phyloP scores from a whole-genome alignment of 2,888 invertebrate species.

The Brachypterus glaber region DNA sequence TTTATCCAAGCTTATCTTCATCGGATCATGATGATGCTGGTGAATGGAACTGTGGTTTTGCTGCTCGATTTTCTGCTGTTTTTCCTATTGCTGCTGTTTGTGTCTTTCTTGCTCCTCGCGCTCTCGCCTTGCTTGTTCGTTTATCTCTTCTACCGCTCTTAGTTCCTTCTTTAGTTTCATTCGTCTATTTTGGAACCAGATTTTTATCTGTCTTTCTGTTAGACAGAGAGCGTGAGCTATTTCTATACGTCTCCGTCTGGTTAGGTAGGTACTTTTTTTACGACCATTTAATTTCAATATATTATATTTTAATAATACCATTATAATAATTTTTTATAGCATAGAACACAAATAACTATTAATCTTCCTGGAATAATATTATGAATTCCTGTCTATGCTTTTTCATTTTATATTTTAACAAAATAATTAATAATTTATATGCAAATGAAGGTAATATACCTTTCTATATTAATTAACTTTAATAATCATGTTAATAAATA shows the following conservation, averaged over 20 bases:
- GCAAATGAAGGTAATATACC: no score
- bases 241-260: constrained; percentile 91
- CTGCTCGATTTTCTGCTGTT: constrained; percentile 67
- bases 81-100: constrained; percentile 83
- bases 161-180: constrained; percentile 96
- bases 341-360: no score
- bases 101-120: constrained; percentile 85
- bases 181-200: constrained; percentile 93
- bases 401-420: no score
- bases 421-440: no score
- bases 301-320: no score
- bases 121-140: constrained; percentile 85
- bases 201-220: constrained; percentile 94
- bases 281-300: no score
- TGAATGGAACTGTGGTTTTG: constrained; percentile 53
- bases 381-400: no score
- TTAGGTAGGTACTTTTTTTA: no score
- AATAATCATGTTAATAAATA: no score
- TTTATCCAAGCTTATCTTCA: constrained; percentile 66
- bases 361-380: no score
- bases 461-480: no score
- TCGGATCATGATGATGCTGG: constrained; percentile 63
- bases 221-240: constrained; percentile 93
- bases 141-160: constrained; percentile 88
- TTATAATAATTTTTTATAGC: no score